phyloP scores from a whole-genome alignment of 2,797 vertebrate species.

The Lycodopsis pacificus region DNA sequence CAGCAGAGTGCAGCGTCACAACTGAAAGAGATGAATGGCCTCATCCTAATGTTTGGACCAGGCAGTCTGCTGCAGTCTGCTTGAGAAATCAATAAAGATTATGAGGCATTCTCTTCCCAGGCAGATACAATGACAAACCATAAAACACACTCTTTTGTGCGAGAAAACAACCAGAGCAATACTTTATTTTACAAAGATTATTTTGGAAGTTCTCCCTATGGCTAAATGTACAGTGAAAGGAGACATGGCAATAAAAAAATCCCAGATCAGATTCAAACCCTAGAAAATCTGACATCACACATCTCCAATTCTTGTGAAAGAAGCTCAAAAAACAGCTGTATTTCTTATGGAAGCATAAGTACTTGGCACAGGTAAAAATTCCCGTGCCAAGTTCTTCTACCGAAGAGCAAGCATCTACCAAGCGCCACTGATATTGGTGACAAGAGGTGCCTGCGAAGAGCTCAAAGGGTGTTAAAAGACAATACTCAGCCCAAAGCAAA shows the following conservation, averaged over 20 bases:
- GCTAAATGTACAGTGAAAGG: background rate
- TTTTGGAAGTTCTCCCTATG: background rate
- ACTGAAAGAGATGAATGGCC: slow-evolving; percentile 47
- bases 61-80: slow-evolving; percentile 43
- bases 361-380: background rate
- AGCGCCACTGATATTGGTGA: background rate
- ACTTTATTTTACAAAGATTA: slow-evolving; percentile 4
- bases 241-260: slow-evolving; percentile 3
- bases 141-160: slow-evolving; percentile 27
- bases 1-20: slow-evolving; percentile 38
- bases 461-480: no score
- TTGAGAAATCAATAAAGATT: slow-evolving; percentile 52
- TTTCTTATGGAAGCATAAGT: background rate
- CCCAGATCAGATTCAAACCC: background rate
- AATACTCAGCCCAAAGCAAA: background rate
- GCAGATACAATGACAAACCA: slow-evolving; percentile 48
- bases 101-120: slow-evolving; percentile 41
- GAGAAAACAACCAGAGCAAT: slow-evolving; percentile 18
- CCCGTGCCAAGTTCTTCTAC: background rate
- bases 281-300: background rate
- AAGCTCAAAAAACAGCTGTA: background rate
- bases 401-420: background rate
- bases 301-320: no score
- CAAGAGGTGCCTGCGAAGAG: background rate
- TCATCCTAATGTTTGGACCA: slow-evolving; percentile 49